Evolutionary conservation across 2,113 vertebrate species (phyloP), one percentile per base, ranked within the genome.

Genomic region (Argyrosomus japonicus): DNA sequence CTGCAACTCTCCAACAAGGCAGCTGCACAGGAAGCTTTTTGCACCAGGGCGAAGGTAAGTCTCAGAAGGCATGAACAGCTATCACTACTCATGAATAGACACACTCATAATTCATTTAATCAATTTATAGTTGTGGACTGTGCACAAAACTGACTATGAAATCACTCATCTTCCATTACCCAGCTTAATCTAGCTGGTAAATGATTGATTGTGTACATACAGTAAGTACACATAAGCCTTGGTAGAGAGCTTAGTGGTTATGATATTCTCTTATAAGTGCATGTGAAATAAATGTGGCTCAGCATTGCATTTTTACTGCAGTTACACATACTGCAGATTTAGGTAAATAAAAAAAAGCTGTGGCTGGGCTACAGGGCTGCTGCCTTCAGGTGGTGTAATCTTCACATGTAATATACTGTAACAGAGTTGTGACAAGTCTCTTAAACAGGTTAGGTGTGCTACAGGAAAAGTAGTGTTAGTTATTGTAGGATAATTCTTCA

Each of bases 11-110:
- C 88, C 70, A 99, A 99, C 94, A 97, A 94, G 94, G 95, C 95
- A 71, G 96, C 97, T 17, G 89, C 97, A 0, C 98, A 98, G 84
- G 95, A 97, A 2, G 96, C 95, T 19, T 99, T 99, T 91, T 78
- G 92, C 93, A 96, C 90, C 88, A 95, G 97, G 61, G 98, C 97
- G 2, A 93, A 97, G 97, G 98, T 99, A 77, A 17, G 77, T 58
- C 65, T 45, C 9, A 9, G 7, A 54, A 1, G 32, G 7, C 12
- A 29, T 2, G 19, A 32, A 21, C n/a, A 14, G 8, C n/a, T 71
- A 36, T 47, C 61, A 4, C 8, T 45, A 25, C 11, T 4, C 5
- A 48, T 15, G 23, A 23, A 51, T 64, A 47, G n/a, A 65, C 13
- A 65, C 13, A n/a, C 3, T 15, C 40, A 48, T 51, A 48, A 58